phyloP scores from a whole-genome alignment of 1,140 invertebrate genomes.

The Matsumurasca onukii region DNA sequence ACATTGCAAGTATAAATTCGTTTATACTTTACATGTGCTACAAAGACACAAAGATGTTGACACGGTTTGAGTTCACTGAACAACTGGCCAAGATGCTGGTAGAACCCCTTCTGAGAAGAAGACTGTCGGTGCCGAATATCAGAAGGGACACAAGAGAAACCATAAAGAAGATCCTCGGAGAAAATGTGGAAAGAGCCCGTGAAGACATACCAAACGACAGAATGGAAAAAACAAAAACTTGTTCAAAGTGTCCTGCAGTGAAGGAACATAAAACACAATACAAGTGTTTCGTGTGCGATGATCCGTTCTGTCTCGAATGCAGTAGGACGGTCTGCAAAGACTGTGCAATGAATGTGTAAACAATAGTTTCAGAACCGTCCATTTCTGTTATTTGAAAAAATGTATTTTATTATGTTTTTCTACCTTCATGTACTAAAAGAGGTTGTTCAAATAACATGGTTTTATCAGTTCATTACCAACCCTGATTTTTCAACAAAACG shows the following conservation, averaged over 20 bases:
- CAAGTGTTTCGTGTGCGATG: neutral
- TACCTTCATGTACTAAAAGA: neutral
- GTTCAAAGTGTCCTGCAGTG: constrained; percentile 15
- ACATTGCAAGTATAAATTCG: constrained; percentile 39
- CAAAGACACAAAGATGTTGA: constrained; percentile 24
- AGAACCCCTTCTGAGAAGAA: constrained; percentile 39
- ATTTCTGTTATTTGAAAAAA: neutral
- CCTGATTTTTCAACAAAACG: neutral
- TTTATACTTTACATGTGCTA: constrained; percentile 30
- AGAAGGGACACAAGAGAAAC: constrained; percentile 10
- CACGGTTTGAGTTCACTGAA: constrained; percentile 38
- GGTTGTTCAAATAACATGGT: neutral
- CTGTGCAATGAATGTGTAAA: constrained; percentile 22
- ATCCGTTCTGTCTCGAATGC: constrained; percentile 28
- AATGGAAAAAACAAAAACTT: constrained; percentile 25
- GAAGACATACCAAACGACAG: constrained; percentile 8
- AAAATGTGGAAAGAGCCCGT: neutral
- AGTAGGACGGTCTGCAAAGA: constrained; percentile 23
- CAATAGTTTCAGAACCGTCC: neutral
- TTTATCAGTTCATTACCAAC: neutral
- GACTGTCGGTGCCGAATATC: constrained; percentile 33
- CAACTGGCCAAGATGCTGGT: constrained; percentile 34
- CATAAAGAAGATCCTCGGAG: constrained; percentile 9
- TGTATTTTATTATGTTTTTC: neutral
- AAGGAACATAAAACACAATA: constrained; percentile 14